Base-by-base conservation (phyloP, 2,113 vertebrate species). In the Mus musculus region DNA sequence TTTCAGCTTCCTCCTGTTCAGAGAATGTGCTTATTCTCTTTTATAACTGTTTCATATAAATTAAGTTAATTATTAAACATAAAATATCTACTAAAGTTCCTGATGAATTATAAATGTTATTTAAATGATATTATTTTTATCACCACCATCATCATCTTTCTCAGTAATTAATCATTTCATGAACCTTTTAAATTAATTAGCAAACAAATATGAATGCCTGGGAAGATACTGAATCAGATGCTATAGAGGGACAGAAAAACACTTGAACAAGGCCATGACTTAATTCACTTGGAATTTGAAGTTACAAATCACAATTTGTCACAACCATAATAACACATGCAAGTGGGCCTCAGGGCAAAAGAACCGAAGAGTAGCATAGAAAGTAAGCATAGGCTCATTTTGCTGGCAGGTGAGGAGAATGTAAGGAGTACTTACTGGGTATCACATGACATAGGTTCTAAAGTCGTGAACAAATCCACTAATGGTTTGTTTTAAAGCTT, bases 51-150 rank as follows among this genome's bases (percentile, higher is more conserved):
- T 95, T 95, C 36, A 20, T 52, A 85, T 94, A 54, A 81, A 91
- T 91, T 90, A 72, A 78, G 91, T 97, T 67, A 95, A 89, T 52
- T 88, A 88, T 95, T 88, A 80, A 90, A 80, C 63, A 12, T 95
- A 13, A 75, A 71, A 90, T 77, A 2, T 85, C n/a, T 80, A 75
- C 19, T 88, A 77, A 88, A 77, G 36, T 92, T 90, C 42, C 49
- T 67, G 63, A 54, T 1, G 59, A 80, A 22, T 92, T 92, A 78
- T 95, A 69, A 81, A 71, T 93, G 24, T 73, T 81, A 67, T 61
- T 91, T 94, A 94, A 89, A 52, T 33, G 61, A 2, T 76, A 86
- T 93, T 95, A 71, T 72, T 91, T 89, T 90, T 88, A 75, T 88
- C 16, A 87, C 77, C 14, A 84, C 69, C 11, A 88, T 72, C n/a